A percentile compares a stretch with the other conserved stretches of the same genome.
These are phyloP conservation scores for Eristalis pertinax DNA, from an alignment of 2,888 invertebrate genomes.

Conservation along the genomic window DNA sequence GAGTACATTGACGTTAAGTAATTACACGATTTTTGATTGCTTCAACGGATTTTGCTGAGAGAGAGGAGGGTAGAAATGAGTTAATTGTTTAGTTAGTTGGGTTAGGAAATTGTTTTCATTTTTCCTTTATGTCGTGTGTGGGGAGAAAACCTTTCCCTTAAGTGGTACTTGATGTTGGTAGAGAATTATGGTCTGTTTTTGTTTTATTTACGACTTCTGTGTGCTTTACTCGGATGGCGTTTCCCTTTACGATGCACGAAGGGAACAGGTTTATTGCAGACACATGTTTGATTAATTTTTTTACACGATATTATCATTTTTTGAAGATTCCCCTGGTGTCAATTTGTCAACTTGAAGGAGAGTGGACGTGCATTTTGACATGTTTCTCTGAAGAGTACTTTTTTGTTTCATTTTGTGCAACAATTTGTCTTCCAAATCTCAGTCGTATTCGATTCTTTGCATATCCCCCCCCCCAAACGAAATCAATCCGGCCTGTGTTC, in stretches of 20 bases:
- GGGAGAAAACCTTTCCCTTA: background rate
- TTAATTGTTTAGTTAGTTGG: background rate
- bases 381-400: background rate
- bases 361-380: background rate
- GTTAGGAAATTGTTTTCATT: background rate
- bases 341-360: background rate
- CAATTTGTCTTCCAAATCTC: too few relatives aligned
- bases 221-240: background rate
- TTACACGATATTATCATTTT: background rate
- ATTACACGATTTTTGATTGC: conserved; percentile 20
- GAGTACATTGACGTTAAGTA: conserved; percentile 29
- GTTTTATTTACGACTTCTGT: background rate
- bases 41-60: background rate
- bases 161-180: background rate
- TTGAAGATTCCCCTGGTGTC: background rate
- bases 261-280: background rate
- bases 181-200: background rate
- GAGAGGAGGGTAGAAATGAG: background rate
- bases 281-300: background rate
- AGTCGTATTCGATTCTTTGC: too few relatives aligned
- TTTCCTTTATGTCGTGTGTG: background rate
- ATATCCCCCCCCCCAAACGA: too few relatives aligned
- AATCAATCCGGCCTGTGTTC: too few relatives aligned
- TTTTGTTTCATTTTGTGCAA: background rate
- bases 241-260: background rate